These are phyloP conservation scores for Crepidodera aurea DNA, from an alignment of 2,888 invertebrate species.

Conservation along the genomic window DNA sequence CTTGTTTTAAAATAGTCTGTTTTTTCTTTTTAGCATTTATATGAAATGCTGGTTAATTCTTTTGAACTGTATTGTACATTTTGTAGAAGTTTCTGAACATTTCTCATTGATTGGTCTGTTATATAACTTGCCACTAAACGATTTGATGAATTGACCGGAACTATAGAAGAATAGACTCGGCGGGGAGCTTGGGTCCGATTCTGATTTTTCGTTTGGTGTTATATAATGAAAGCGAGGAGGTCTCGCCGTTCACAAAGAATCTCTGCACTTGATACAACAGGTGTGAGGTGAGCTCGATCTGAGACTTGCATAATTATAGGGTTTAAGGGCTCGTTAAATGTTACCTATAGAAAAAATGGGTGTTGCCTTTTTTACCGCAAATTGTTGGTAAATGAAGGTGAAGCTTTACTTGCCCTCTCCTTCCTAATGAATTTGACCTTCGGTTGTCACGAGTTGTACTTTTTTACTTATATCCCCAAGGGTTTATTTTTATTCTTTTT, in stretches of 20 bases:
- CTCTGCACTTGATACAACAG: slow-evolving; percentile 26
- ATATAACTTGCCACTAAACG: too few relatives aligned
- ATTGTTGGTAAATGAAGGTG: slow-evolving; percentile 21
- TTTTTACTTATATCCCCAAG: not conserved
- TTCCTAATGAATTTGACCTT: slow-evolving; percentile 20
- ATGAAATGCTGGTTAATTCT: too few relatives aligned
- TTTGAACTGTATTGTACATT: too few relatives aligned
- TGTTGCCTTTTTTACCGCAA: slow-evolving; percentile 26
- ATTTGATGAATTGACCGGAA: not conserved
- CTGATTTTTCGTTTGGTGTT: slow-evolving; percentile 21
- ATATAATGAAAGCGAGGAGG: slow-evolving; percentile 19
- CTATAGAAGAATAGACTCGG: not conserved
- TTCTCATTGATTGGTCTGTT: too few relatives aligned
- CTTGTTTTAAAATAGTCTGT: not conserved
- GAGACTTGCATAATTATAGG: slow-evolving; percentile 28
- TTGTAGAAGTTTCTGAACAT: too few relatives aligned
- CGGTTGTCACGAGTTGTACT: slow-evolving; percentile 4
- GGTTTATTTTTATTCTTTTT: not conserved
- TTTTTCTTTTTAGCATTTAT: not conserved
- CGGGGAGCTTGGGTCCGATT: not conserved
- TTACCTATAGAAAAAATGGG: slow-evolving; percentile 21
- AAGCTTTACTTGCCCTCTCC: slow-evolving; percentile 15
- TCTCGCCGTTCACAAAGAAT: slow-evolving; percentile 25
- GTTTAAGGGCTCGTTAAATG: slow-evolving; percentile 25
- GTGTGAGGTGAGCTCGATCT: slow-evolving; percentile 24